Percentiles rank a stretch among this genome's conserved stretches.
phyloP scores from a whole-genome alignment of 2,113 vertebrate species.

The rat (Rattus norvegicus) region DNA sequence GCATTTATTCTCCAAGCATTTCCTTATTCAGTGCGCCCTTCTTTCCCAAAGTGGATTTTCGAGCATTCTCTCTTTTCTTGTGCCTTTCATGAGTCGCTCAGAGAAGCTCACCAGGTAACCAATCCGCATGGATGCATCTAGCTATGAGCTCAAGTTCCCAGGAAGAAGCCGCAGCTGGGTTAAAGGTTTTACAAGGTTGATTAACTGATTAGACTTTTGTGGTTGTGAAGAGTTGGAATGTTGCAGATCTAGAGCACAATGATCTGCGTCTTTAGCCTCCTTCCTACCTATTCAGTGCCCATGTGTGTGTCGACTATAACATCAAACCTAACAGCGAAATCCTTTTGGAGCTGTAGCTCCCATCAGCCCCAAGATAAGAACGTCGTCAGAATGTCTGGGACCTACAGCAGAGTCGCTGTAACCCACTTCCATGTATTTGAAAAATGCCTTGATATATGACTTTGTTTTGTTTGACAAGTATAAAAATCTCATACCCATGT shows the following conservation, averaged over 20 bases:
- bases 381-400: neutral
- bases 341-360: neutral
- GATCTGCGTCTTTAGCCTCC: neutral
- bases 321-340: no score
- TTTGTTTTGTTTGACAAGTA: neutral
- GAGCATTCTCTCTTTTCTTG: neutral
- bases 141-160: neutral
- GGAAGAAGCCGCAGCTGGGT: neutral
- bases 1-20: constrained; percentile 41
- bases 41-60: constrained; percentile 10
- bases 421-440: neutral
- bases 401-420: neutral
- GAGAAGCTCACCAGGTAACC: neutral
- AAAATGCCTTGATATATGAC: neutral
- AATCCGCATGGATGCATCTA: rapidly evolving
- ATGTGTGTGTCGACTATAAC: neutral
- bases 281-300: neutral
- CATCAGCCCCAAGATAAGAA: neutral
- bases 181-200: neutral
- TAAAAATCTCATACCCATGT: neutral
- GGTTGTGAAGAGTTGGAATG: neutral
- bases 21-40: neutral
- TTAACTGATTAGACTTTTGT: neutral
- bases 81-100: neutral
- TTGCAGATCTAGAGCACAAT: neutral